Conservation (phyloP, 2,797 vertebrate genomes). For the Falco cherrug region DNA sequence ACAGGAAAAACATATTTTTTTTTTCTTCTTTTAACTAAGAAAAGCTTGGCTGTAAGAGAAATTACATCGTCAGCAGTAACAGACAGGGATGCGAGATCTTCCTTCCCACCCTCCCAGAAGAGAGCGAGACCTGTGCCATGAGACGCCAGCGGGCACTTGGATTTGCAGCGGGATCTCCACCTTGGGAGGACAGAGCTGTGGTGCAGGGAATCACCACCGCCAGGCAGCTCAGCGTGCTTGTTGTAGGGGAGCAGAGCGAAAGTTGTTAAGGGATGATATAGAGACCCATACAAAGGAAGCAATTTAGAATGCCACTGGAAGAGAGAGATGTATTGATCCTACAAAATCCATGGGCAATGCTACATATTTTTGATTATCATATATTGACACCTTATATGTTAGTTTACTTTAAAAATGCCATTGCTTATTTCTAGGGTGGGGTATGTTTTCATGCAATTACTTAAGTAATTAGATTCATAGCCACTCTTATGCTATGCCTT, state of each 20-base stretch:
- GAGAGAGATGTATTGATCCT: neutral
- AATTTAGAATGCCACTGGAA: neutral
- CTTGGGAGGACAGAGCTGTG: neutral
- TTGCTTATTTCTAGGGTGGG: neutral
- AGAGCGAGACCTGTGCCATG: neutral
- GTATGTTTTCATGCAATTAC: slow-evolving; percentile 19
- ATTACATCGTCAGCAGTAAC: neutral
- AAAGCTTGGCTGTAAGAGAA: neutral
- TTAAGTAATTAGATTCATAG: slow-evolving; percentile 47
- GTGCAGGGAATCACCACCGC: neutral
- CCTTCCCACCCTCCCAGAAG: neutral
- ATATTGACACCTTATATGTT: slow-evolving; percentile 4
- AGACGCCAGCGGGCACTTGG: no score
- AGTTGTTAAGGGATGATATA: neutral
- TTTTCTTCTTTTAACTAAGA: neutral
- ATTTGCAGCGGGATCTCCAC: neutral
- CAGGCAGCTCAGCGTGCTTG: neutral
- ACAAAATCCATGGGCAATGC: neutral
- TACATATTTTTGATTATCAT: neutral
- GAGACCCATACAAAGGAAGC: neutral
- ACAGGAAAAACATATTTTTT: neutral
- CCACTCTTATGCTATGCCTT: neutral
- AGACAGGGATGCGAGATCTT: neutral
- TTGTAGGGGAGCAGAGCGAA: neutral
- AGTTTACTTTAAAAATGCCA: neutral